Conservation (phyloP, 2,888 invertebrate species). For the Protodeltote pygarga region DNA sequence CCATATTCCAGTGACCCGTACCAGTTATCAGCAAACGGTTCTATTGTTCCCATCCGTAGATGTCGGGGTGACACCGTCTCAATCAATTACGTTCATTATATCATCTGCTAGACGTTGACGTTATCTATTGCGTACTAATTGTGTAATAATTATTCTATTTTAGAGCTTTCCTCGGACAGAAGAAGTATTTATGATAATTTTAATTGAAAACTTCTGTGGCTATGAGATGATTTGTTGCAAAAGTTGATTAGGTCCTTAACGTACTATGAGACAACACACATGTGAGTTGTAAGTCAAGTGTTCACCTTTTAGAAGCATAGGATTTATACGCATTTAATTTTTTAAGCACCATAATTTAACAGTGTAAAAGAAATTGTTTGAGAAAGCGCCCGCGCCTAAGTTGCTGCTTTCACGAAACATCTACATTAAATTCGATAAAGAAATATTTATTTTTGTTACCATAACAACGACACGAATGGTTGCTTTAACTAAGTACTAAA, state of each 20-base stretch:
- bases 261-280: too few species aligned
- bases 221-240: conserved; percentile 10
- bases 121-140: conserved; percentile 63
- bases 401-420: too few species aligned
- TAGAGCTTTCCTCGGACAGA: conserved; percentile 41
- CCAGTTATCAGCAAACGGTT: conserved; percentile 63
- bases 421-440: too few species aligned
- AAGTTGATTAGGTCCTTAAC: too few species aligned
- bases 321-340: too few species aligned
- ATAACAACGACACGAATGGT: too few species aligned
- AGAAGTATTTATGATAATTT: conserved; percentile 25
- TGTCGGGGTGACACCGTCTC: conserved; percentile 54
- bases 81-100: conserved; percentile 66
- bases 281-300: too few species aligned
- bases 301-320: neutral
- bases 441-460: too few species aligned
- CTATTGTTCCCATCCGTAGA: conserved; percentile 69
- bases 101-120: conserved; percentile 50
- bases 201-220: conserved; percentile 24
- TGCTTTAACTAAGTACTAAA: too few species aligned
- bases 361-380: too few species aligned
- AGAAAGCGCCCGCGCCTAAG: too few species aligned
- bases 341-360: too few species aligned
- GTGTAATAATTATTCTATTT: conserved; percentile 57
- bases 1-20: conserved; percentile 43